Evolutionary conservation across 2,797 vertebrate species (phyloP).

Genomic region (Vireo griseus): DNA sequence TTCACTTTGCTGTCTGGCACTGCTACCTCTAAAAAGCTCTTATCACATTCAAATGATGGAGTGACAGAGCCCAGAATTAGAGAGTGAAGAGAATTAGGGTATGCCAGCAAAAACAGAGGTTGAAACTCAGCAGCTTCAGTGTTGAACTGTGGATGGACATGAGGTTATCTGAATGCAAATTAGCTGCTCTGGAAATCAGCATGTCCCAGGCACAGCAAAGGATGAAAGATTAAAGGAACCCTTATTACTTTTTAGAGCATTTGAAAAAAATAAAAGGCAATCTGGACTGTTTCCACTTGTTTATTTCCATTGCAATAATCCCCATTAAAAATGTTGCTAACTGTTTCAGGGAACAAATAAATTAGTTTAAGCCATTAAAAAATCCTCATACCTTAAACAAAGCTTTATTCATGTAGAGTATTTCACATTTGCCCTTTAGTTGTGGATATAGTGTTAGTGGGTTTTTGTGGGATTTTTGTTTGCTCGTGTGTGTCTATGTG

Average conservation of each 20-base stretch:
- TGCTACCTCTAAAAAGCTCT: background rate
- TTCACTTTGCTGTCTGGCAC: background rate
- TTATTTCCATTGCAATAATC: background rate
- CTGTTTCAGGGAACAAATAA: background rate
- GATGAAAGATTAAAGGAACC: background rate
- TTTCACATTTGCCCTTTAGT: background rate
- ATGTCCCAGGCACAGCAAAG: background rate
- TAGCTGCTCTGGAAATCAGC: background rate
- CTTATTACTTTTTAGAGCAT: background rate
- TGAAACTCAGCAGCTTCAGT: background rate
- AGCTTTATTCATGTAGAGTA: background rate
- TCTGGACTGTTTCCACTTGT: background rate
- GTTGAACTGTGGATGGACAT: background rate
- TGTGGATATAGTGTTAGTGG: background rate
- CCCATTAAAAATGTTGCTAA: background rate
- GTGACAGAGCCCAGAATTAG: background rate
- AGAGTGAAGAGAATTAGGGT: background rate
- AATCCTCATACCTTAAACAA: background rate
- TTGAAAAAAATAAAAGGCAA: background rate
- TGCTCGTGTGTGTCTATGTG: too few species aligned
- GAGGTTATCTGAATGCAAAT: background rate
- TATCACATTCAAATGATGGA: background rate
- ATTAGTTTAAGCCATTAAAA: background rate
- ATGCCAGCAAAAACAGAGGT: background rate
- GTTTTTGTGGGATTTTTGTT: background rate